Evolutionary conservation across 2,797 vertebrate genomes (phyloP).

Genomic region (Tragopan temminckii): DNA sequence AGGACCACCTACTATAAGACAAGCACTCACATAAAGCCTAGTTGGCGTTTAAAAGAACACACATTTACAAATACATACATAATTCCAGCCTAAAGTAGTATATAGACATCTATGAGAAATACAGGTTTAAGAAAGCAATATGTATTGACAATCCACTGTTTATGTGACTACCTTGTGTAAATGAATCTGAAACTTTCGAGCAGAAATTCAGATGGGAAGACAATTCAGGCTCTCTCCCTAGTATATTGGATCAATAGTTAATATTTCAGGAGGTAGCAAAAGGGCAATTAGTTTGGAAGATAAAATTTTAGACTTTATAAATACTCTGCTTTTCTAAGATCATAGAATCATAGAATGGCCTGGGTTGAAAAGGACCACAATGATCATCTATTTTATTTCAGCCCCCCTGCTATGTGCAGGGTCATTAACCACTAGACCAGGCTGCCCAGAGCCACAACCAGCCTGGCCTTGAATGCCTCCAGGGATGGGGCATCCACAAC

Average conservation of each 20-base stretch:
- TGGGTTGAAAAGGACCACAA: too few relatives aligned
- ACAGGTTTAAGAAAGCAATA: background rate
- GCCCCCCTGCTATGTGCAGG: too few relatives aligned
- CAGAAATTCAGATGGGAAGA: too few relatives aligned
- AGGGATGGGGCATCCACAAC: too few relatives aligned
- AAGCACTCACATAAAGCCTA: background rate
- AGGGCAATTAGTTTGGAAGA: background rate
- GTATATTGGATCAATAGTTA: background rate
- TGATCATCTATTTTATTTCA: too few relatives aligned
- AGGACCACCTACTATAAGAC: background rate
- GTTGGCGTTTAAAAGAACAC: background rate
- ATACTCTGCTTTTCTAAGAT: background rate
- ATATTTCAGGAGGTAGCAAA: background rate
- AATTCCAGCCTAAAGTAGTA: background rate
- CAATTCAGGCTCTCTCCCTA: background rate
- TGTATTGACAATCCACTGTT: background rate
- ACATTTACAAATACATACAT: accelerated
- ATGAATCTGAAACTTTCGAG: background rate
- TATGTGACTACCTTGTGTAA: background rate
- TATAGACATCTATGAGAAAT: background rate
- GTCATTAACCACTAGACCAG: too few relatives aligned
- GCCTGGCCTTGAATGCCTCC: too few relatives aligned
- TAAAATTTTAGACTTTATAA: background rate
- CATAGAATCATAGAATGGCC: too few relatives aligned
- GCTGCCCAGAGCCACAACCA: too few relatives aligned